Evolutionary conservation across 1,140 invertebrate species (phyloP), one percentile per base, ranked within the genome.

Genomic region (Marisa cornuarietis): DNA sequence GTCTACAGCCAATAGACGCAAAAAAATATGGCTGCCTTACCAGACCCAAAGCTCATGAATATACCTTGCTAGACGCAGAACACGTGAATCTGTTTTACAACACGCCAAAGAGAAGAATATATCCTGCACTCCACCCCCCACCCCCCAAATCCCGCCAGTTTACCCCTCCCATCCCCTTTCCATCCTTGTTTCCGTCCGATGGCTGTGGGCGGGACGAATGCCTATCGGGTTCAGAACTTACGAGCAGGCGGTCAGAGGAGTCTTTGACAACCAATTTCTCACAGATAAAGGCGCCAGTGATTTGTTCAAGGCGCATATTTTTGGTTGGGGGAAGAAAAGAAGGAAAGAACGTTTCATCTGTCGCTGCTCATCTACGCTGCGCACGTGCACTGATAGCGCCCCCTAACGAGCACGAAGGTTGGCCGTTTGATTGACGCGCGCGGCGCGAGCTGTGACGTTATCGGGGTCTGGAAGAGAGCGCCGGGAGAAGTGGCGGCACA

Each of bases 201-300:
- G 54, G 54, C 54, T 58, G 54, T 58, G 54, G 65, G 52, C 62
- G n/a, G 76, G 76, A 77, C 66, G 68, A 77, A 63, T 52, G 52
- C 31, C 63, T 65, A 77, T 77, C 76, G 54, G 51, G 62, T 77
- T 63, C 66, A 77, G 63, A 77, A 77, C 63, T 62, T 65, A 77
- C 76, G 76, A 68, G 63, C 76, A 5, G 7, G 22, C 20, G 76
- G 76, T 77, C 76, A 77, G 31, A 26, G 63, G 65, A 77, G 63
- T n/a, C 63, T 77, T 77, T 77, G 76, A 77, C 76, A 77, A 77
- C 63, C 76, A 77, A 77, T 77, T 77, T 77, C 76, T 77, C 76
- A 77, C 76, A 51, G 76, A 77, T 77, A 77, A 77, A 77, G 51
- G 31, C 76, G 49, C 71, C 71, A 54, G 71, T 77, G 76, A 68